phyloP scores from a whole-genome alignment of 2,888 invertebrate species.

The Drepanosiphum platanoidis region DNA sequence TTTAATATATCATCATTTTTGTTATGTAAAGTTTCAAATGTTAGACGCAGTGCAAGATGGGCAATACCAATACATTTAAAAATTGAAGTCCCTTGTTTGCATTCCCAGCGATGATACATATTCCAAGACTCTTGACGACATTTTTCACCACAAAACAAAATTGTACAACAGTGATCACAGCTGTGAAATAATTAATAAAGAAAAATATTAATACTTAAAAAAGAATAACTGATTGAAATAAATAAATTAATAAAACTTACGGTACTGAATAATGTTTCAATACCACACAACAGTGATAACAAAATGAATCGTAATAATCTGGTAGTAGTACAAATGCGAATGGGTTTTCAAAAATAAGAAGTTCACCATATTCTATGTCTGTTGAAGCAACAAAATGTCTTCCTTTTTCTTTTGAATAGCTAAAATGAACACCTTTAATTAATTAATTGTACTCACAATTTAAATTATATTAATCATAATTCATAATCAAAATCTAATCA shows the following conservation, averaged over 20 bases:
- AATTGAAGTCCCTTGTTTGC: slow-evolving; percentile 74
- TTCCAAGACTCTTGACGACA: slow-evolving; percentile 73
- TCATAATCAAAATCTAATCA: too few relatives aligned
- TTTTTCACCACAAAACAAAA: slow-evolving; percentile 75
- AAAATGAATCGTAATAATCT: slow-evolving; percentile 71
- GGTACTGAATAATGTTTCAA: slow-evolving; percentile 73
- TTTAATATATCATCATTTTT: slow-evolving; percentile 75
- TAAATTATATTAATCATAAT: background rate
- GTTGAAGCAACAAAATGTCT: slow-evolving; percentile 75
- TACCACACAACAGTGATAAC: slow-evolving; percentile 78
- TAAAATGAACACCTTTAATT: slow-evolving; percentile 54
- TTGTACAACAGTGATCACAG: slow-evolving; percentile 75
- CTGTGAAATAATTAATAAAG: slow-evolving; percentile 68
- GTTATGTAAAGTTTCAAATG: slow-evolving; percentile 69
- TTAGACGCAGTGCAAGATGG: slow-evolving; percentile 78
- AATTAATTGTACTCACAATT: background rate
- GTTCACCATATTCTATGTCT: slow-evolving; percentile 74
- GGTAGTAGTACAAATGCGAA: slow-evolving; percentile 79
- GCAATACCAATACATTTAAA: slow-evolving; percentile 80
- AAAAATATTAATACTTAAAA: background rate
- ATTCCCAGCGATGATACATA: slow-evolving; percentile 78
- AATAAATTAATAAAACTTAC: slow-evolving; percentile 69
- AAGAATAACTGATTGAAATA: background rate
- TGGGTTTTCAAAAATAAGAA: slow-evolving; percentile 83
- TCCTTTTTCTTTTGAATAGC: slow-evolving; percentile 72